Evolutionary conservation across 2,113 vertebrate species (phyloP), one percentile per base, ranked within the genome.

Genomic region (Muntiacus muntjak): DNA sequence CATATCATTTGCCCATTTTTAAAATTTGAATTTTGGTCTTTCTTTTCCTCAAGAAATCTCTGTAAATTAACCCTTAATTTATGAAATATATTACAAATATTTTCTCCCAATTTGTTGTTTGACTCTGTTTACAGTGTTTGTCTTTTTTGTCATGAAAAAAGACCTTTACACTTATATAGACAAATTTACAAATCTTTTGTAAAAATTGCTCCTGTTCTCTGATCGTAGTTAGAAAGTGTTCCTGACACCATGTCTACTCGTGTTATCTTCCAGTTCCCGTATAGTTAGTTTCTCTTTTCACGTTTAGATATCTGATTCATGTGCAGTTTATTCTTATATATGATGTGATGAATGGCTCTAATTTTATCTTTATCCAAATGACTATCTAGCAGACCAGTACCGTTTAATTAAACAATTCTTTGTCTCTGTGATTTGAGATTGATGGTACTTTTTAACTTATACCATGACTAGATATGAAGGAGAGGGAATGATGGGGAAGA

Each of bases 211-310:
- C 79, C 23, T 79, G 21, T 19, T 36, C 33, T 91, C 81, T 67
- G 54, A n/a, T 76, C 14, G 4, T 86, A 64, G 76, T 74, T 93
- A 76, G 54, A 90, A 93, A 87, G 76, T 47, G 25, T 97, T 90
- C 15, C 8, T n/a, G 92, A 82, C 7, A 28, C 60, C 1, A 0
- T 30, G 5, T 92, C 88, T 36, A 43, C 17, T 76, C 6, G 1
- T n/a, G 50, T 92, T 54, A 4, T 57, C 30, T 87, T 83, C 45
- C 26, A 55, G 23, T 47, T 26, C 64, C 60, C 67, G 5, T 54
- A 28, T 26, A 28, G 76, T 86, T 26, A 28, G 76, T 86, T 96
- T 91, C n/a, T 92, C 43, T 95, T 97, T 92, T 95, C 33, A 57
- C 14, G 9, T 60, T 90, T 82, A 60, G 54, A 76, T 89, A 43